Conservation (phyloP, 2,797 vertebrate genomes). For the Tapera naevia region DNA sequence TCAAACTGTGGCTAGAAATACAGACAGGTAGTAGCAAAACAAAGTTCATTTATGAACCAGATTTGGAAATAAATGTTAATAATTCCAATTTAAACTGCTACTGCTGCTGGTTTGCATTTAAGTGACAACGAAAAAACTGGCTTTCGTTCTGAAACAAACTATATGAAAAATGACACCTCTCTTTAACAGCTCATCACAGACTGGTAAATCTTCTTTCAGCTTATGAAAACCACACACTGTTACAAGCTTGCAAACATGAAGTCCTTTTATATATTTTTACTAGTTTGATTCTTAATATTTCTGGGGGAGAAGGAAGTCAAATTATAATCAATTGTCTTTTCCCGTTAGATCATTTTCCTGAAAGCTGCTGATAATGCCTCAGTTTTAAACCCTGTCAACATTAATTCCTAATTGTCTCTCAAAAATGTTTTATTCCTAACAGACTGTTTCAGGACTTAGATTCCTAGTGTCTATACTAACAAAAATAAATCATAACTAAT, state of each 20-base stretch:
- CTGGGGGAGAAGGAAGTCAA: neutral
- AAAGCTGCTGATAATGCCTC: neutral
- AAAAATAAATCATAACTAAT: neutral
- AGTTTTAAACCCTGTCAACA: neutral
- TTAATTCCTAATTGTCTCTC: slow-evolving; percentile 29
- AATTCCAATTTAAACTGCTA: slow-evolving; percentile 20
- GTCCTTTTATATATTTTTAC: neutral
- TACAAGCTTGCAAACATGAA: slow-evolving; percentile 1
- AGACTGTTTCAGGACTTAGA: neutral
- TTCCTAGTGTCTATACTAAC: neutral
- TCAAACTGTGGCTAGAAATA: neutral
- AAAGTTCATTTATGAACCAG: neutral
- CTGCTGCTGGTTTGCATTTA: neutral
- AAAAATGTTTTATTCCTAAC: neutral
- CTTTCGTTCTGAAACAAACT: neutral
- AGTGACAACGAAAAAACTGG: neutral
- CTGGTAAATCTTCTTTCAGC: neutral
- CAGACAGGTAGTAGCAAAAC: neutral
- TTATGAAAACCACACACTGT: neutral
- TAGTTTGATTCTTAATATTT: slow-evolving; percentile 4
- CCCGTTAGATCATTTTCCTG: neutral
- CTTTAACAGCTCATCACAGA: neutral
- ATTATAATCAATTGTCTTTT: slow-evolving; percentile 20
- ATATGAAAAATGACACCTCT: neutral
- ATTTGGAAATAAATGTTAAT: slow-evolving; percentile 50